Conservation (phyloP, 2,888 invertebrate species). For the Stramonita haemastoma region DNA sequence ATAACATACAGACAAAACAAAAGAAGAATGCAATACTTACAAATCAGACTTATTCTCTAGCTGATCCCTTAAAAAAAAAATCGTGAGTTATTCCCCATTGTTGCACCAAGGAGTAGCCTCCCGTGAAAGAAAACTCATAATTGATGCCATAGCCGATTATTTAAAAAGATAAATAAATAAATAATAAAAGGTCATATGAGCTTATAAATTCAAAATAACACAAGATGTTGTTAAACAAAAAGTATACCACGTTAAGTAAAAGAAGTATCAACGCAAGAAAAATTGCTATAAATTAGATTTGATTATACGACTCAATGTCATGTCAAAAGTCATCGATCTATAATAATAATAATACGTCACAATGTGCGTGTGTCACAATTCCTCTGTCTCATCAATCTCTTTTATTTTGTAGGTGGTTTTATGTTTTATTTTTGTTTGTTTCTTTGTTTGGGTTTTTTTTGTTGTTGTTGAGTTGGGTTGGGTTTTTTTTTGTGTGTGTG, state of each 20-base stretch:
- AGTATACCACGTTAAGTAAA: background rate
- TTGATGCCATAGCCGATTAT: background rate
- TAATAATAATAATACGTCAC: too few species aligned
- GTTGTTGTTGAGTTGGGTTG: too few species aligned
- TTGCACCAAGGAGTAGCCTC: background rate
- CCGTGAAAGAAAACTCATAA: background rate
- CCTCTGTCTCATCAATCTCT: too few species aligned
- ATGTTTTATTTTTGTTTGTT: too few species aligned
- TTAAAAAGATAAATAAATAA: too few species aligned
- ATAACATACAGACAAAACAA: background rate
- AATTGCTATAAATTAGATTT: background rate
- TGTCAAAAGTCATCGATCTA: too few species aligned
- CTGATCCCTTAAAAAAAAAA: background rate
- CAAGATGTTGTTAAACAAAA: background rate
- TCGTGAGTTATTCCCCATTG: background rate
- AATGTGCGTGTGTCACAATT: too few species aligned
- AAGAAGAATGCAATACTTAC: background rate
- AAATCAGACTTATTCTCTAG: background rate
- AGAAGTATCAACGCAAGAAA: background rate
- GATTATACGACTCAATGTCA: too few species aligned
- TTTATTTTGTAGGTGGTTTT: too few species aligned
- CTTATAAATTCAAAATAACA: background rate
- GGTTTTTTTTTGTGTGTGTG: too few species aligned
- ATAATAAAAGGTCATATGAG: too few species aligned
- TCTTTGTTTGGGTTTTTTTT: too few species aligned